Evolutionary conservation across 2,888 invertebrate genomes (phyloP).

Genomic region (Tipula helvola): DNA sequence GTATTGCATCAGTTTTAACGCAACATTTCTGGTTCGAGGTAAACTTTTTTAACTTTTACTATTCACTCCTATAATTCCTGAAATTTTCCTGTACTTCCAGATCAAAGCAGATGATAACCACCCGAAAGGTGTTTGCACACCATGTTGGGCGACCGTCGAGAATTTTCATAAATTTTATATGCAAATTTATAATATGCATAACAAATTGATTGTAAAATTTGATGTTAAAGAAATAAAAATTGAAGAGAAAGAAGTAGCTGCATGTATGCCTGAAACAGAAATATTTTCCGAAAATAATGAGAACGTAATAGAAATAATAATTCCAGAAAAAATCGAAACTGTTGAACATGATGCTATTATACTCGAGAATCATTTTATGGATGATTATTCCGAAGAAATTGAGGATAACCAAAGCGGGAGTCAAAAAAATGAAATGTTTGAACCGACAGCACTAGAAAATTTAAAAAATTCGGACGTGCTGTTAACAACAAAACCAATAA

Average conservation of each 20-base stretch:
- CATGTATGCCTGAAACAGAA: not conserved
- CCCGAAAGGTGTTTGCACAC: conserved; percentile 27
- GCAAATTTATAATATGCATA: conserved; percentile 28
- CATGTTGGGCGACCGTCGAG: conserved; percentile 30
- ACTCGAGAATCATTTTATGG: not conserved
- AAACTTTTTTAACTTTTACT: not conserved
- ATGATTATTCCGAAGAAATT: not conserved
- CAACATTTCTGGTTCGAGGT: conserved; percentile 35
- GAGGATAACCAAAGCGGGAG: not conserved
- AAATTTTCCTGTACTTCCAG: conserved; percentile 18
- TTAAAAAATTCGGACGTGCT: not conserved
- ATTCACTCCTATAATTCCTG: not conserved
- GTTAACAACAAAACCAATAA: not conserved
- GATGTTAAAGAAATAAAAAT: not conserved
- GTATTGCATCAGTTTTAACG: conserved; percentile 25
- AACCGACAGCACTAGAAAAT: not conserved
- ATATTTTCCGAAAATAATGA: not conserved
- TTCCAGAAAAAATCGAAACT: not conserved
- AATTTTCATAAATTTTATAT: conserved; percentile 30
- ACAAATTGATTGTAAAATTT: conserved; percentile 8
- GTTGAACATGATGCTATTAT: not conserved
- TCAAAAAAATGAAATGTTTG: not conserved
- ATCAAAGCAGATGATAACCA: conserved; percentile 26
- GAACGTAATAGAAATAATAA: not conserved
- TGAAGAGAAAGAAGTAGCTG: not conserved